Evolutionary conservation across 1,140 invertebrate genomes (phyloP).

Genomic region (Lysiphlebus fabarum): DNA sequence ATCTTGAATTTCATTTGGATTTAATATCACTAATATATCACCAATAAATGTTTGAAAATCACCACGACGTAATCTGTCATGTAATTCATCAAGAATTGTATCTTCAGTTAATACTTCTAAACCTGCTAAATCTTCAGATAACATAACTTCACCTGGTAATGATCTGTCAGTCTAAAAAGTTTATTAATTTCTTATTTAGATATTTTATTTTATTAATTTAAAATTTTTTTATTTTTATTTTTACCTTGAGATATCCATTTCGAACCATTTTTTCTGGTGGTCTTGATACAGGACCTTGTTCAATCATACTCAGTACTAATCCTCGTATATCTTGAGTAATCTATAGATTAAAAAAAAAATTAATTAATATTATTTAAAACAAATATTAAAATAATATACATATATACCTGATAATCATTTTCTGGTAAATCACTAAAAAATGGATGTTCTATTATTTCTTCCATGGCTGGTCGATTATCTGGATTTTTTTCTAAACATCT

Average conservation of each 20-base stretch:
- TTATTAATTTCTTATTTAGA: neutral
- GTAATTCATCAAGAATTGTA: conserved; percentile 69
- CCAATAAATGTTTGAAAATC: conserved; percentile 85
- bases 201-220: neutral
- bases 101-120: conserved; percentile 78
- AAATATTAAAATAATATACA: conserved; percentile 19
- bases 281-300: conserved; percentile 44
- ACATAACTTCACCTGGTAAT: conserved; percentile 64
- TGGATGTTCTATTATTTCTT: conserved; percentile 84
- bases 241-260: conserved; percentile 61
- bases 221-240: neutral
- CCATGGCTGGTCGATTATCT: conserved; percentile 81
- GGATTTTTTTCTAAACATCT: conserved; percentile 89
- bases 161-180: conserved; percentile 39
- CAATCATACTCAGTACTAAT: conserved; percentile 51
- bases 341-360: conserved; percentile 36
- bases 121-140: conserved; percentile 81
- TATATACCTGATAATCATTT: conserved; percentile 72
- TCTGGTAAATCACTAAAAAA: conserved; percentile 72
- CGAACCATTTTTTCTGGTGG: conserved; percentile 65
- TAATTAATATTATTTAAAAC: neutral
- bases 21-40: conserved; percentile 82
- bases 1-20: conserved; percentile 73
- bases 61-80: conserved; percentile 67
- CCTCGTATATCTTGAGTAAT: conserved; percentile 64